phyloP scores from a whole-genome alignment of 2,888 invertebrate species.

The Lingula anatina region DNA sequence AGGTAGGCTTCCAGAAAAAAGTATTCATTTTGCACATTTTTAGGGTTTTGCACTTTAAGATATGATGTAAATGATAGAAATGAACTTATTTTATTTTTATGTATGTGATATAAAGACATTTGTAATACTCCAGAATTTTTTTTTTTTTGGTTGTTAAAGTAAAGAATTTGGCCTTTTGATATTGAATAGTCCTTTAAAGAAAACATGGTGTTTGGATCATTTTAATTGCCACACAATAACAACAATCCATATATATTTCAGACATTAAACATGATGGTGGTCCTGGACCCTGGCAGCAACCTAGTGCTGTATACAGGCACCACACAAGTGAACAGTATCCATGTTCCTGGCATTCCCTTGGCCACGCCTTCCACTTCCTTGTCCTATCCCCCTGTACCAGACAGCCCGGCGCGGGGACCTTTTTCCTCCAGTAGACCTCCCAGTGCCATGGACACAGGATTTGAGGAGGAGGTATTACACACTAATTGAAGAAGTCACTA shows the following conservation, averaged over 20 bases:
- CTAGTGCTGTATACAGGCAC: constrained; percentile 80
- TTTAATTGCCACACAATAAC: no score
- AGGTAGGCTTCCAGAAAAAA: constrained; percentile 61
- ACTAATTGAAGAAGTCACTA: no score
- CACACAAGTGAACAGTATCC: constrained; percentile 68
- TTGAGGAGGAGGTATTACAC: constrained; percentile 62
- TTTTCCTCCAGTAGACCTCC: constrained; percentile 61
- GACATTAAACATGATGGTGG: constrained; percentile 74
- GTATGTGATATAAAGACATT: not conserved
- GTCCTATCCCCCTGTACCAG: constrained; percentile 30
- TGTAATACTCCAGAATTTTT: no score
- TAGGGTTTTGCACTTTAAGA: not conserved
- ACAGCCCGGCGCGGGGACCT: constrained; percentile 27
- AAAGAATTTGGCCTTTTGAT: no score
- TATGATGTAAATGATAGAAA: not conserved
- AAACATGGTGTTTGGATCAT: no score
- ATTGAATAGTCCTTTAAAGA: no score
- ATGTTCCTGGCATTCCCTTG: constrained; percentile 46
- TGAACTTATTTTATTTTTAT: not conserved
- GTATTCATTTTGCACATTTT: no score
- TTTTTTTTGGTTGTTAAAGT: no score
- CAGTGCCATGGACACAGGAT: constrained; percentile 55
- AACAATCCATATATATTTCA: no score
- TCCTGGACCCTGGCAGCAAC: constrained; percentile 73
- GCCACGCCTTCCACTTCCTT: constrained; percentile 28